Conservation (phyloP, 2,113 vertebrate species). For the Mystacornis crossleyi region DNA sequence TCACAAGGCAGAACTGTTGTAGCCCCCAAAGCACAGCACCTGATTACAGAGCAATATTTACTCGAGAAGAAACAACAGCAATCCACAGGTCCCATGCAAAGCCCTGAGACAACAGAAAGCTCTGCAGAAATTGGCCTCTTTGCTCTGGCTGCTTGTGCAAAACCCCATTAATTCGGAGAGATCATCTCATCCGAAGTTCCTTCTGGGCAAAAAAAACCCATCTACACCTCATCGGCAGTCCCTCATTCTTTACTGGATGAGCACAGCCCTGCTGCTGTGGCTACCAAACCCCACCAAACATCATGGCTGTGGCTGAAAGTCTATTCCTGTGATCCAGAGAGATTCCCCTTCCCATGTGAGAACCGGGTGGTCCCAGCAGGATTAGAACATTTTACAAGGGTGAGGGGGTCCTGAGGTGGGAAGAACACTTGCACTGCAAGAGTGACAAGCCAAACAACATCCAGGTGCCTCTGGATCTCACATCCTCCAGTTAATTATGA, state of each 20-base stretch:
- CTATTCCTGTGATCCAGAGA: not conserved
- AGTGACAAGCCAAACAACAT: not conserved
- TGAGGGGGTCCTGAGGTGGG: too few species aligned
- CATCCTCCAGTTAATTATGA: not conserved
- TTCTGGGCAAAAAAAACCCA: not conserved
- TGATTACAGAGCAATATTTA: not conserved
- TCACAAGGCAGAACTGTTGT: not conserved
- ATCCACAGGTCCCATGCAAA: not conserved
- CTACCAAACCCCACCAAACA: not conserved
- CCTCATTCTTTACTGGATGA: not conserved
- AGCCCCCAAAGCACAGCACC: not conserved
- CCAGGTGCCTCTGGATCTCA: not conserved
- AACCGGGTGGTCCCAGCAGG: not conserved
- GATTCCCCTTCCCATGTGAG: not conserved
- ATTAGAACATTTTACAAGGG: not conserved
- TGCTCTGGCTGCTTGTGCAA: not conserved
- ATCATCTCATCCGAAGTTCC: not conserved
- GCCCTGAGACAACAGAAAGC: not conserved
- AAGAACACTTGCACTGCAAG: not conserved
- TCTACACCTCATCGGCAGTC: fast-evolving
- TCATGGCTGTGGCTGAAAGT: not conserved
- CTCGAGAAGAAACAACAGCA: not conserved
- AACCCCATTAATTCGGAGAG: not conserved
- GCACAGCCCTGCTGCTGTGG: not conserved
- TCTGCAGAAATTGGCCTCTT: not conserved